Conservation (phyloP, 2,797 vertebrate genomes). For the Tragopan temminckii region DNA sequence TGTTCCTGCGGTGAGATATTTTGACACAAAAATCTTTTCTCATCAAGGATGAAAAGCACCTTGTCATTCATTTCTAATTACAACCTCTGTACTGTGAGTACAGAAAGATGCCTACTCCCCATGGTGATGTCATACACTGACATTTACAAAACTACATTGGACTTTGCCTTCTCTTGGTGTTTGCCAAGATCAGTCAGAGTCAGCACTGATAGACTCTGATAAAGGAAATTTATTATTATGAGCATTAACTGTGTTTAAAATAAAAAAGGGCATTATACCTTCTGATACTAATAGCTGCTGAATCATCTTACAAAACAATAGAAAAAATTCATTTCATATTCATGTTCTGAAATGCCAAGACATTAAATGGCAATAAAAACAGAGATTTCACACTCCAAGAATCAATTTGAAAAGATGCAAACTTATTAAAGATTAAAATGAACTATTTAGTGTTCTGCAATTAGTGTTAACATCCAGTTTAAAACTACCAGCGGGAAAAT, state of each 20-base stretch:
- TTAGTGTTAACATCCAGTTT: conserved; percentile 68
- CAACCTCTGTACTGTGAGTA: conserved; percentile 47
- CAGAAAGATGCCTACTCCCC: conserved; percentile 43
- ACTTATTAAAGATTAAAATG: conserved; percentile 76
- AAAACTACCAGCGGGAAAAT: conserved; percentile 20
- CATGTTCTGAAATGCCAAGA: conserved; percentile 1
- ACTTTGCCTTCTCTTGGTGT: background rate
- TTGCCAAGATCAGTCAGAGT: conserved; percentile 14
- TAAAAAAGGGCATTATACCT: conserved; percentile 3
- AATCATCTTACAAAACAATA: conserved; percentile 30
- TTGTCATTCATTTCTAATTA: conserved; percentile 80
- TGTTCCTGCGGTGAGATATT: conserved; percentile 72
- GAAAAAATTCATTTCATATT: conserved; percentile 15
- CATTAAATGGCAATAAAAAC: conserved; percentile 51
- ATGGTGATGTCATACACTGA: conserved; percentile 41
- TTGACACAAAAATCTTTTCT: conserved; percentile 77
- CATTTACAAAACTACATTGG: conserved; percentile 38
- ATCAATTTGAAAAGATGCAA: conserved; percentile 70
- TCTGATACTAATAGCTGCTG: conserved; percentile 25
- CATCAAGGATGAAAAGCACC: conserved; percentile 73
- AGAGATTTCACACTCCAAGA: conserved; percentile 41
- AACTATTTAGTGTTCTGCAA: conserved; percentile 56
- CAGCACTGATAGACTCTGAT: background rate
- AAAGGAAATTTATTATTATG: conserved; percentile 36
- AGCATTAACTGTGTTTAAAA: conserved; percentile 18